Evolutionary conservation across 2,888 invertebrate genomes (phyloP).

Genomic region (Automeris io): DNA sequence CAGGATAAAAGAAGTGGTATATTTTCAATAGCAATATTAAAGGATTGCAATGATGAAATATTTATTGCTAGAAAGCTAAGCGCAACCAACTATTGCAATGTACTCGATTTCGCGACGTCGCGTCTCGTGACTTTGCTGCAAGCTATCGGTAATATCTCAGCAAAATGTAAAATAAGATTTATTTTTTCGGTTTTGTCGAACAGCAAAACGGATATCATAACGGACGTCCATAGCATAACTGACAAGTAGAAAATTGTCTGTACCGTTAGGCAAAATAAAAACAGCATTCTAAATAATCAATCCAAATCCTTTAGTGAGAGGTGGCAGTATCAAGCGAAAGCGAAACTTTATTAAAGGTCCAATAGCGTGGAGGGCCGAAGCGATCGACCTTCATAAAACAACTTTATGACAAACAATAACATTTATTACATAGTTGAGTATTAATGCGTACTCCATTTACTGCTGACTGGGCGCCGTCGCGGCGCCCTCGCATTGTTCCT

Average conservation of each 20-base stretch:
- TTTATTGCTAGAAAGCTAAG: slow-evolving; percentile 44
- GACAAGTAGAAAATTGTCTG: not conserved
- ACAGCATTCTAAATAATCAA: slow-evolving; percentile 29
- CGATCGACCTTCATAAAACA: slow-evolving; percentile 65
- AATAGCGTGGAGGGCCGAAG: slow-evolving; percentile 41
- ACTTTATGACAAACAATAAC: slow-evolving; percentile 74
- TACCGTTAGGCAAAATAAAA: not conserved
- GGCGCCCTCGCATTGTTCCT: slow-evolving; percentile 41
- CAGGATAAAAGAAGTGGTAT: no score
- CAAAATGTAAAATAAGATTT: slow-evolving; percentile 55
- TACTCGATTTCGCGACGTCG: slow-evolving; percentile 40
- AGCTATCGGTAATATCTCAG: slow-evolving; percentile 40
- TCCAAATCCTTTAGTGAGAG: slow-evolving; percentile 32
- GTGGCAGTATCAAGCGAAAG: slow-evolving; percentile 38
- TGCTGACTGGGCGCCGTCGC: slow-evolving; percentile 50
- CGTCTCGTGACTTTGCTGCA: slow-evolving; percentile 28
- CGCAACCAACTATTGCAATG: slow-evolving; percentile 35
- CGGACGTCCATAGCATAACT: not conserved
- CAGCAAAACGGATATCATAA: slow-evolving; percentile 15
- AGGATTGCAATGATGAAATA: slow-evolving; percentile 40
- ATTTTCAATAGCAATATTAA: no score
- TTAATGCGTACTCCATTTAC: slow-evolving; percentile 67
- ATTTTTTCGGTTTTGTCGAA: slow-evolving; percentile 19
- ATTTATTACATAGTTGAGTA: slow-evolving; percentile 71
- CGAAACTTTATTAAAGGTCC: slow-evolving; percentile 61